Evolutionary conservation across 64 coral and sea anemone species (phyloP), one percentile per base, ranked within the genome.

Genomic region (Stichodactyla helianthus): DNA sequence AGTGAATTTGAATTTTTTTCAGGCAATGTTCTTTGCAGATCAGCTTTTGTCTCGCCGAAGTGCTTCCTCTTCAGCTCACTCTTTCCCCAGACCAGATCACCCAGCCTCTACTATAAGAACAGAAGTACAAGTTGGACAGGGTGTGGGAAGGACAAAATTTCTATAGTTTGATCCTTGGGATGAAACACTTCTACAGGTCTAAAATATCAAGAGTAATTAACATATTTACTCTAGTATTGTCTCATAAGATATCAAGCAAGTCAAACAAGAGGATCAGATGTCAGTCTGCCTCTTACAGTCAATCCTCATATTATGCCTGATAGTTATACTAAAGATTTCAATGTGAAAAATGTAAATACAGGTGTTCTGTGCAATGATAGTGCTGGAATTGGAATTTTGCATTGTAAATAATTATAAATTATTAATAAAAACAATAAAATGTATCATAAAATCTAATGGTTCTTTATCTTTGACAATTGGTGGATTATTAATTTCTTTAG

Each of bases 1-100:
- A 60, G 19, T 65, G 1, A 20, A n/a, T 22, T 22, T 6, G 19
- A 44, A 18, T 77, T 17, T 28, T 77, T 89, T 64, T 7, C 83
- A 96, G 94, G 94, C 94, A 68, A 96, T 96, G 94, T 96, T 96
- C 88, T 96, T 96, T 68, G 94, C 94, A 53, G 94, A 96, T 54
- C 94, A 96, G 58, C 77, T 96, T 31, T 78, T 96, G 25, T 93
- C 94, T 1, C 91, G 88, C 11, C 94, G 85, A 14, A 90, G 88
- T 85, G 56, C 78, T 1, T 84, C 94, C 0, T 87, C 83, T 10
- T 93, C 94, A 54, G 79, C 83, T 25, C 91, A 93, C 51, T 92
- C 88, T 6, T 53, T 94, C 11, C 55, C 90, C 1, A 65, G 20
- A 54, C 84, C 77, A 19, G 89, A 89, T 55, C 81, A 92, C 55